These are phyloP conservation scores for Cybosia mesomella DNA, from an alignment of 2,888 invertebrate species.

Conservation along the genomic window DNA sequence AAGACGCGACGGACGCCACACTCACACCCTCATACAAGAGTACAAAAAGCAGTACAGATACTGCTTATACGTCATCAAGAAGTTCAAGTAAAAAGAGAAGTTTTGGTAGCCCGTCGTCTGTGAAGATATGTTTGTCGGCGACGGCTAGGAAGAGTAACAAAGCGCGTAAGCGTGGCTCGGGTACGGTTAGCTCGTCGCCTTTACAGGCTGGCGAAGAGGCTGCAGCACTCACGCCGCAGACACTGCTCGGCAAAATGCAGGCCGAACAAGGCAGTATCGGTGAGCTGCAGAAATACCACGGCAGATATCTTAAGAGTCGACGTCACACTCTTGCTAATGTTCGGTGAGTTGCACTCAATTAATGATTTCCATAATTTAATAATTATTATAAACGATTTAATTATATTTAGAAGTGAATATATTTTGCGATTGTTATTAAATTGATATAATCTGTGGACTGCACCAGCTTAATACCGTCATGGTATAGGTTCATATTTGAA, in stretches of 20 bases:
- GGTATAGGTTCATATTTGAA: background rate
- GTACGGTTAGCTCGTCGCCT: conserved; percentile 67
- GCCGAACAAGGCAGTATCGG: conserved; percentile 97
- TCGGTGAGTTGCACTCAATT: conserved; percentile 89
- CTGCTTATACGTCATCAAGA: conserved; percentile 81
- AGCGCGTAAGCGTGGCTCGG: conserved; percentile 83
- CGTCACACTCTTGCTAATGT: conserved; percentile 97
- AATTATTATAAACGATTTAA: background rate
- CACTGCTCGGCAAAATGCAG: conserved; percentile 91
- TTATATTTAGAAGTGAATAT: background rate
- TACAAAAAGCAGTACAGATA: conserved; percentile 83
- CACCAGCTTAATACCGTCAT: background rate
- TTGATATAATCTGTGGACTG: too few relatives aligned
- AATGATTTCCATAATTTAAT: conserved; percentile 21
- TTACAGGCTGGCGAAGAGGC: conserved; percentile 72
- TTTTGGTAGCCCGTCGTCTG: conserved; percentile 87
- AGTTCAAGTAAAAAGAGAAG: conserved; percentile 84
- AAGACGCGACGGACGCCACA: conserved; percentile 83
- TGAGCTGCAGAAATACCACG: conserved; percentile 95
- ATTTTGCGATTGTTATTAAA: too few relatives aligned
- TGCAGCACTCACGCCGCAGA: conserved; percentile 66
- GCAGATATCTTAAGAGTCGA: conserved; percentile 93
- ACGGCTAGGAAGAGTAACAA: conserved; percentile 84
- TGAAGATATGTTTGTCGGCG: conserved; percentile 86
- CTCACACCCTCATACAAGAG: conserved; percentile 84